Conservation (phyloP, 2,888 invertebrate genomes). For the Patella ulyssiponensis region DNA sequence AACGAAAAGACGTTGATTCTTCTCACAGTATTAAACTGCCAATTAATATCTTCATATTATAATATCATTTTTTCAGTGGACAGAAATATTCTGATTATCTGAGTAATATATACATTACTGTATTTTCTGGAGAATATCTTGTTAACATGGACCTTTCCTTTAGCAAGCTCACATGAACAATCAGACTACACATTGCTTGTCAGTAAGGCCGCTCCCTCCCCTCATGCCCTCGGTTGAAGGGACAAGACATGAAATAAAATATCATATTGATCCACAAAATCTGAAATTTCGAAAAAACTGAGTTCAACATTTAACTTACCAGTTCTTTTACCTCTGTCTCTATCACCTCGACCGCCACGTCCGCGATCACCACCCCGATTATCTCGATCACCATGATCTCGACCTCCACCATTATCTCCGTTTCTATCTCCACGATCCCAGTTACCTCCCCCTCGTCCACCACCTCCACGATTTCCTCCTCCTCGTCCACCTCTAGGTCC, state of each 20-base stretch:
- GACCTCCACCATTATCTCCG: slow-evolving; percentile 2
- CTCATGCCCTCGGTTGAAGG: no score
- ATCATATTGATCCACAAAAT: not conserved
- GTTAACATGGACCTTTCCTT: no score
- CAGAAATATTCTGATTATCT: no score
- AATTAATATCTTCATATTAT: no score
- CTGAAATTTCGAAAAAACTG: not conserved
- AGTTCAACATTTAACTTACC: not conserved
- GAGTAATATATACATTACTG: no score
- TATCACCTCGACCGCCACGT: slow-evolving; percentile 1
- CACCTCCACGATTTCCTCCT: slow-evolving; percentile 30
- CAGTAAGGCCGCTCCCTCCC: no score
- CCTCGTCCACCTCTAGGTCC: slow-evolving; percentile 31
- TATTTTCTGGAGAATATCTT: no score
- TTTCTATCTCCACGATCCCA: not conserved
- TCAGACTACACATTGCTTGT: no score
- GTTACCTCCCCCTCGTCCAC: slow-evolving; percentile 23
- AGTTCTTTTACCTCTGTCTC: not conserved
- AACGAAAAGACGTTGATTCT: no score
- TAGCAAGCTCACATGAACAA: no score
- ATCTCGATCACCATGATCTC: slow-evolving; percentile 1
- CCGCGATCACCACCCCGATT: not conserved
- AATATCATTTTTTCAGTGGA: no score
- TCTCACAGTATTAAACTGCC: no score
- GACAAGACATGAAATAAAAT: not conserved